A percentile compares a stretch with the other conserved stretches of the same genome.
Conservation (phyloP, 2,888 invertebrate species). For the Stenodema calcarata region DNA sequence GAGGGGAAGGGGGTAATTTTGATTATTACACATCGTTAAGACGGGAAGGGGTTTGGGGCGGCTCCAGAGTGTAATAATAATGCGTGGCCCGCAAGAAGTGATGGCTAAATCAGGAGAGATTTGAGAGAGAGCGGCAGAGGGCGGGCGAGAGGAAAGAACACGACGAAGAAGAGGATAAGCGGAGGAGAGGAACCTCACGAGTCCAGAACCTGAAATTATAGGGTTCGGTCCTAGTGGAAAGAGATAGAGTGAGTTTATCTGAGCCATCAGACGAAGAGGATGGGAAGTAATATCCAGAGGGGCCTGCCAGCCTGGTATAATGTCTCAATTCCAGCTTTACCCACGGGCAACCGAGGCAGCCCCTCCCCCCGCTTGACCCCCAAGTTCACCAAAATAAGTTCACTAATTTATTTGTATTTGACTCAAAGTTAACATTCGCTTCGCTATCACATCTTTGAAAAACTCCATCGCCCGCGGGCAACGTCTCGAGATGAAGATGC, state of each 20-base stretch:
- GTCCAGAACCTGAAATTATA: slow-evolving; percentile 48
- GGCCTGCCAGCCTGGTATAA: slow-evolving; percentile 42
- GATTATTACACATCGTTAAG: slow-evolving; percentile 48
- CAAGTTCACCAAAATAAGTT: neutral
- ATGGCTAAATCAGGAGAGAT: slow-evolving; percentile 49
- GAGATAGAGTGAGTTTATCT: slow-evolving; percentile 43
- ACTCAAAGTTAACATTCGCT: neutral
- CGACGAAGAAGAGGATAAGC: neutral
- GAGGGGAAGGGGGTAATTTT: slow-evolving; percentile 17
- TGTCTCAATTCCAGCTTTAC: slow-evolving; percentile 47
- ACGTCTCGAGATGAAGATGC: neutral
- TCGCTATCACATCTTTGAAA: neutral
- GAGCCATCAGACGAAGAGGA: slow-evolving; percentile 43
- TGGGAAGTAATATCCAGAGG: slow-evolving; percentile 46
- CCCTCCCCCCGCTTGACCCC: neutral
- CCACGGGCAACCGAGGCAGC: slow-evolving; percentile 18
- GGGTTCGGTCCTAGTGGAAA: slow-evolving; percentile 37
- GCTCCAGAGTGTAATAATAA: slow-evolving; percentile 45
- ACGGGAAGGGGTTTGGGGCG: slow-evolving; percentile 1
- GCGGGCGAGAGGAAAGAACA: neutral
- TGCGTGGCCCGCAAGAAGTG: slow-evolving; percentile 40
- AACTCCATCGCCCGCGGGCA: neutral
- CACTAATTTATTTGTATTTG: slow-evolving; percentile 25
- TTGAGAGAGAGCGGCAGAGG: neutral
- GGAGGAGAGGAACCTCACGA: slow-evolving; percentile 39